Base-by-base conservation (phyloP, 2,888 invertebrate genomes). In the Notodonta dromedarius region DNA sequence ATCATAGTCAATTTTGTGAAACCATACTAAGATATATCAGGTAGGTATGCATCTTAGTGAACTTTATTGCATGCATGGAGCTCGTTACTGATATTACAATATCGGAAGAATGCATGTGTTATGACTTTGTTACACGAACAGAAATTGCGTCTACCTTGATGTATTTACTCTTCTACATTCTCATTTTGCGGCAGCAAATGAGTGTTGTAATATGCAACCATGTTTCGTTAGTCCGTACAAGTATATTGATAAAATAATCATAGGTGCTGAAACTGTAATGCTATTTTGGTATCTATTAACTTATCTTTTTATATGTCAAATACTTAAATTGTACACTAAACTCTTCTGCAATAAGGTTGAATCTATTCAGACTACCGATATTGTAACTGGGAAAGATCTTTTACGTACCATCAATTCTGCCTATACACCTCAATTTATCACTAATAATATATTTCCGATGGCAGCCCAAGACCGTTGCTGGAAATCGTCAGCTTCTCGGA, bases 361-460 rank as follows among this genome's bases (percentile, higher is more conserved):
- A 11, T 11, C 42, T 42, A 42, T 50, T 50, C 50, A 50, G 16
- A 16, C 16, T 16, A 16, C 3, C 14, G 7, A 13, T 32, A 52
- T 50, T 9, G 50, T 16, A 50, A 14, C 50, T 50, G 11, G 2
- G 4, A 5, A 46, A 46, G 46, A 46, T 46, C 13, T n/a, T n/a
- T 54, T 39, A 39, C 51, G 51, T 57, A 40, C 52, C 56, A 64
- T 64, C 69, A 66, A 63, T 65, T 64, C 58, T 57, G 68, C 62
- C 65, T 65, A 63, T 66, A 60, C 58, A 60, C 62, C 78, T 78
- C 82, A 83, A 89, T 88, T 87, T 86, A 87, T 86, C 85, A 85
- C 83, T 87, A 83, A 88, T 88, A 89, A 87, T 88, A 86, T 87
- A 88, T 88, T 88, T 89, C 87, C 87, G 86, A 85, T 83, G 83